Percentiles rank a stretch among this genome's conserved stretches.
These are phyloP conservation scores for Cantharis rustica DNA, from an alignment of 2,888 invertebrate species.

Conservation along the genomic window DNA sequence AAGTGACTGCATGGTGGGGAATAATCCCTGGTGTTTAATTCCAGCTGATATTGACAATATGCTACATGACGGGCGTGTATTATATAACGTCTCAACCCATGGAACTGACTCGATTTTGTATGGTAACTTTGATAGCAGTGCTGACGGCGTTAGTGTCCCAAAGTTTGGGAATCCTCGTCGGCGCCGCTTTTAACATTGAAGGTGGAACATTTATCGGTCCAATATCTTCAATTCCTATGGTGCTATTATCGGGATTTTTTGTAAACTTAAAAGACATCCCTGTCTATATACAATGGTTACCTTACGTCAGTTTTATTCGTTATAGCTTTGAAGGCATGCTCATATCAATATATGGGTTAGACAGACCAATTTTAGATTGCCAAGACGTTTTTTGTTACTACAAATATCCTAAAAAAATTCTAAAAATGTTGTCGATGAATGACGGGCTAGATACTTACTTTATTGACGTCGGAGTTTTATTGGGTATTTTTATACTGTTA, in stretches of 20 bases:
- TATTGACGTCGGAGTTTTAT: conserved; percentile 82
- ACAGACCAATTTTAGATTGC: conserved; percentile 81
- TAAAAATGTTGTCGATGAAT: conserved; percentile 85
- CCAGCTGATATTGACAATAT: conserved; percentile 83
- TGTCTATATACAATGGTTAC: conserved; percentile 84
- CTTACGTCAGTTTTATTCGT: conserved; percentile 87
- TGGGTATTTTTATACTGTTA: conserved; percentile 78
- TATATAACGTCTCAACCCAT: conserved; percentile 96
- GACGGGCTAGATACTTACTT: conserved; percentile 68
- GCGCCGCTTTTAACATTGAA: conserved; percentile 89
- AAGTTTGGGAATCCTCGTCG: conserved; percentile 88
- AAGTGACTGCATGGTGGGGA: neutral
- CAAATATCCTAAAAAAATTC: conserved; percentile 78
- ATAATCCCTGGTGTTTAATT: conserved; percentile 43
- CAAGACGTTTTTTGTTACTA: conserved; percentile 83
- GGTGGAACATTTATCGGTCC: conserved; percentile 81
- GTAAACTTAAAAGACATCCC: conserved; percentile 92
- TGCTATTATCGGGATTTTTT: conserved; percentile 94
- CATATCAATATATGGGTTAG: conserved; percentile 88
- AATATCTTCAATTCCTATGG: conserved; percentile 87
- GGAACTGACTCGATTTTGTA: conserved; percentile 79
- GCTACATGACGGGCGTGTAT: conserved; percentile 90
- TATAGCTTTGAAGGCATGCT: conserved; percentile 94
- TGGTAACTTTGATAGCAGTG: conserved; percentile 77
- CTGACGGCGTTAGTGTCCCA: conserved; percentile 91